Evolutionary conservation across 2,113 vertebrate genomes (phyloP).

Genomic region (Sphaerodactylus townsendi): DNA sequence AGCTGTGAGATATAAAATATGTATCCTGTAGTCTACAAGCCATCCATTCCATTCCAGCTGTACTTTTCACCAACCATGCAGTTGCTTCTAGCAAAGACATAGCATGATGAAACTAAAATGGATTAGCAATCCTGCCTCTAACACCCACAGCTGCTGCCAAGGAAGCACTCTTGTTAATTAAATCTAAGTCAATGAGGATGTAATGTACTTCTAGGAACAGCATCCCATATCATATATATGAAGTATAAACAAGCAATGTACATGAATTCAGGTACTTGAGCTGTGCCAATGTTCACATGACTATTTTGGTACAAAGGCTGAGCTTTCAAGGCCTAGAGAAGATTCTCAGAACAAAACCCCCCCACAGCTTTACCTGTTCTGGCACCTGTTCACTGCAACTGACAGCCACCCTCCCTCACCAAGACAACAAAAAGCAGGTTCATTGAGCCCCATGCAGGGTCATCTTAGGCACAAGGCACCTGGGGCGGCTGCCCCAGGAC

Average conservation of each 20-base stretch:
- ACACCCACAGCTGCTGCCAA: neutral
- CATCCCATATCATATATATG: neutral
- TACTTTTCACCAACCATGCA: neutral
- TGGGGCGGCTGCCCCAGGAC: too few species aligned
- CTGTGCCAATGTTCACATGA: neutral
- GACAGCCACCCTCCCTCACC: neutral
- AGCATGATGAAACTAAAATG: neutral
- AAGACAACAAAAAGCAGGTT: neutral
- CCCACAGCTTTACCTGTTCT: too few species aligned
- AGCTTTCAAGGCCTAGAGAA: neutral
- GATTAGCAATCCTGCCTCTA: neutral
- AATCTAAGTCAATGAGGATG: neutral
- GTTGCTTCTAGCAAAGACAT: neutral
- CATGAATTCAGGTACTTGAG: neutral
- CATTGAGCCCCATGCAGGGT: too few species aligned
- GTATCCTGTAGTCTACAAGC: neutral
- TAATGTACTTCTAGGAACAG: neutral
- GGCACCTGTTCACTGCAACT: neutral
- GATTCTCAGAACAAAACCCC: neutral
- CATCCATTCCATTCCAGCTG: fast-evolving
- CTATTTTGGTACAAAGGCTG: neutral
- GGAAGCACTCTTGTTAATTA: neutral
- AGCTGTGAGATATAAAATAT: neutral
- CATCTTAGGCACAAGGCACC: too few species aligned
- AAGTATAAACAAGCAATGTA: neutral